These are phyloP conservation scores for Craseonycteris thonglongyai DNA, from an alignment of 2,113 vertebrate genomes.

Conservation along the genomic window DNA sequence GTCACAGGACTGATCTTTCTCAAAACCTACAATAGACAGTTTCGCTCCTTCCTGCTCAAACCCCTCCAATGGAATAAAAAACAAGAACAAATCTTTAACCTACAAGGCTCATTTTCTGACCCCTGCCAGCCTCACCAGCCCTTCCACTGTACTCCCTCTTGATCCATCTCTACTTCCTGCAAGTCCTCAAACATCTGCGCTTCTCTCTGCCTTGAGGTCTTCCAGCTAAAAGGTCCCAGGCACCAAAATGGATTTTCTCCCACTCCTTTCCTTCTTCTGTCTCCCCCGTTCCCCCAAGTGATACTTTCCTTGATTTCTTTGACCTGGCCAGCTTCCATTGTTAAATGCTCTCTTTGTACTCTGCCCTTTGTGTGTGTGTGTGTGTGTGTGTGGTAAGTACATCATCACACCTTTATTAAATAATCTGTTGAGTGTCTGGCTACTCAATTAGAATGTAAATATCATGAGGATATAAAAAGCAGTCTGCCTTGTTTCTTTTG, in stretches of 20 bases:
- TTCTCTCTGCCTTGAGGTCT: neutral
- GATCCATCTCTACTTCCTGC: neutral
- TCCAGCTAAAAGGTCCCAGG: neutral
- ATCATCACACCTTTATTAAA: neutral
- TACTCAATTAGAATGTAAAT: neutral
- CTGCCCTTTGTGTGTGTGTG: too few relatives aligned
- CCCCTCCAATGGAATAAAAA: neutral
- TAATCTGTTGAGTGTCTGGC: neutral
- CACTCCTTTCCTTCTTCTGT: neutral
- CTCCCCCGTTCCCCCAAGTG: neutral
- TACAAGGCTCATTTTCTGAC: neutral
- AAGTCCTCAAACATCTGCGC: neutral
- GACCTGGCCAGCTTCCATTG: neutral
- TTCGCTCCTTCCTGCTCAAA: neutral
- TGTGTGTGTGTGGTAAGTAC: too few relatives aligned
- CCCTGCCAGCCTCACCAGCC: neutral
- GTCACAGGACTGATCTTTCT: neutral
- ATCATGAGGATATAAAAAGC: neutral
- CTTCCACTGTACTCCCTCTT: neutral
- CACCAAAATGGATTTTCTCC: neutral
- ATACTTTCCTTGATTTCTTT: neutral
- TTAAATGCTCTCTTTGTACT: neutral
- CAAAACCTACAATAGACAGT: neutral
- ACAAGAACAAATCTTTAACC: neutral
- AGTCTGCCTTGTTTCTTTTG: neutral